Evolutionary conservation across 2,797 vertebrate species (phyloP), one percentile per base, ranked within the genome.

Genomic region (Sus cebifrons): DNA sequence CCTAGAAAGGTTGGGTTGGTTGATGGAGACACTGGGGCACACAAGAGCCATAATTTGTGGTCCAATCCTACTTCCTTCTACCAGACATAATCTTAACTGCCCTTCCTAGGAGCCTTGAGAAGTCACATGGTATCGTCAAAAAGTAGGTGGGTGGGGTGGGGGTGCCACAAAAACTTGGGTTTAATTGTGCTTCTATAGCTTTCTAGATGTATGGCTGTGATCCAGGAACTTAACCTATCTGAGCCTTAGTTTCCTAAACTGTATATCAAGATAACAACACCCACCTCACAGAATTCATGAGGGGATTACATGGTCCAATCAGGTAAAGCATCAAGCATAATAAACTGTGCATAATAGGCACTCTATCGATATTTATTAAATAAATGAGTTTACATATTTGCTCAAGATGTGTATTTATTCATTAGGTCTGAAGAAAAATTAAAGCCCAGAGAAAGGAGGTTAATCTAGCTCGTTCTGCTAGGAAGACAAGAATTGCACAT

Each of bases 401-500:
- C 15, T 65, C 62, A 21, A 6, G 7, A 21, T 70, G 20, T 60
- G 0, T 11, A 20, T 78, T 64, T 73, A 40, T 83, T 58, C 23
- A 16, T 40, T 58, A 54, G 54, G 15, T 64, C 52, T 70, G 21
- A 60, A 64, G 86, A 52, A 86, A 32, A 36, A 23, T 16, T 78
- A 5, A 77, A 40, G 29, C 49, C n/a, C 32, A 32, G 58, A n/a
- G 40, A 54, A 79, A 32, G 40, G 73, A 36, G 23, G 17, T 40
- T 56, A n/a, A 7, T 32, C 9, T 56, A 68, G 44, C 14, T 78
- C 6, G 15, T 25, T 74, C 84, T 70, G 68, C 56, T 40, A 23
- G 36, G 84, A 84, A 71, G 60, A 58, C 36, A 65, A 92, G 78
- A 67, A 84, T 91, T 60, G 44, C 89, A 68, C 75, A 70, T 86